Evolutionary conservation across 1,140 invertebrate species (phyloP).

Genomic region (Drepana arcuata): DNA sequence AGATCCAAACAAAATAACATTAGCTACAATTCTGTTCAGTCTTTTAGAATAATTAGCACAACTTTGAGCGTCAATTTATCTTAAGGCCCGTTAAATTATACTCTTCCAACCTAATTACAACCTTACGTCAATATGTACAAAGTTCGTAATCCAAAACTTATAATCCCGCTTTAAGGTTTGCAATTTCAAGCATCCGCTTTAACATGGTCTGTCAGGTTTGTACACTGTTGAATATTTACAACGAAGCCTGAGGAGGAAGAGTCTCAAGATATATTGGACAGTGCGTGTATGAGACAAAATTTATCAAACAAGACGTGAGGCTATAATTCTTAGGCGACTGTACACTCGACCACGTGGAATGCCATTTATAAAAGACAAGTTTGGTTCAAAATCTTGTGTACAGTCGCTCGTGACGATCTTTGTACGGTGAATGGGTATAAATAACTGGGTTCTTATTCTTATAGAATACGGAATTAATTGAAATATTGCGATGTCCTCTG

Average conservation of each 20-base stretch:
- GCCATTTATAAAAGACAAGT: constrained; percentile 53
- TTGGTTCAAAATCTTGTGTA: constrained; percentile 47
- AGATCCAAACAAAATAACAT: no score
- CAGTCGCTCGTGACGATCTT: constrained; percentile 36
- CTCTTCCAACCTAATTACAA: no score
- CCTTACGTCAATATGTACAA: no score
- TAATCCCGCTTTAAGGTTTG: no score
- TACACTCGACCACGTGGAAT: constrained; percentile 40
- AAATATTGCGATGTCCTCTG: no score
- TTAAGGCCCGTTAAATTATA: not conserved
- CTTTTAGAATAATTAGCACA: no score
- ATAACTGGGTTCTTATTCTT: constrained; percentile 22
- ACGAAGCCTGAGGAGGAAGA: not conserved
- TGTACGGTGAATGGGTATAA: constrained; percentile 29
- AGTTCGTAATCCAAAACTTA: no score
- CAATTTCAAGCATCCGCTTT: no score
- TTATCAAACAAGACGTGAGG: constrained; percentile 45
- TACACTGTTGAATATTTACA: not conserved
- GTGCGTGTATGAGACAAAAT: constrained; percentile 25
- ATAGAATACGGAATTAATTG: no score
- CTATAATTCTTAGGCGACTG: constrained; percentile 40
- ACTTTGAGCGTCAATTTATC: no score
- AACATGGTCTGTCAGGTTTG: not conserved
- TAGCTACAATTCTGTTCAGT: no score
- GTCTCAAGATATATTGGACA: not conserved